Evolutionary conservation across 2,113 vertebrate species (phyloP).

Genomic region (Lepisosteus osseus): DNA sequence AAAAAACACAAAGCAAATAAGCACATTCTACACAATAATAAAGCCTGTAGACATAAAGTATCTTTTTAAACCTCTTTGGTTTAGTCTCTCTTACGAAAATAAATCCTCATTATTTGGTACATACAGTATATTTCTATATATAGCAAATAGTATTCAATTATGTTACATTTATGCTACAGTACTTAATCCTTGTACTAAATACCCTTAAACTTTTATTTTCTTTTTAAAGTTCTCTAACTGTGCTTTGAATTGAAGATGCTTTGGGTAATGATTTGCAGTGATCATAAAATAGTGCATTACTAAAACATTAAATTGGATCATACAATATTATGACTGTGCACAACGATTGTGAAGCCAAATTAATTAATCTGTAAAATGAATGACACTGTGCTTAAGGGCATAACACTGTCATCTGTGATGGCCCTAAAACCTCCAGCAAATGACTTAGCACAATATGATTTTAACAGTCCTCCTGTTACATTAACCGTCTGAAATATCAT

Average conservation of each 20-base stretch:
- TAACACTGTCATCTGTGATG: slow-evolving; percentile 32
- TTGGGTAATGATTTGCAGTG: no score
- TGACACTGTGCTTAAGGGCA: slow-evolving; percentile 70
- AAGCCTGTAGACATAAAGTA: not conserved
- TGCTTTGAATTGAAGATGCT: no score
- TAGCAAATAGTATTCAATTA: no score
- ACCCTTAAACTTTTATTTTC: no score
- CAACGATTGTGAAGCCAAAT: slow-evolving; percentile 44
- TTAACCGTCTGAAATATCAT: slow-evolving; percentile 56
- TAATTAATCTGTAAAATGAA: slow-evolving; percentile 69
- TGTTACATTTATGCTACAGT: no score
- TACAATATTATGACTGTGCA: slow-evolving; percentile 33
- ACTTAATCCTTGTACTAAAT: no score
- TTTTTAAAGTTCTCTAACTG: no score
- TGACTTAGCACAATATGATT: slow-evolving; percentile 57
- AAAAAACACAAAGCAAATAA: not conserved
- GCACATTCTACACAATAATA: not conserved
- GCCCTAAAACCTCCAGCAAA: slow-evolving; percentile 50
- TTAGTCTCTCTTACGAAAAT: no score
- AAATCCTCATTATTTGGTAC: not conserved
- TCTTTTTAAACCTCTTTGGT: not conserved
- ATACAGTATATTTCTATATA: no score
- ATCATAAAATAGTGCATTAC: no score
- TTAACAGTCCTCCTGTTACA: slow-evolving; percentile 62
- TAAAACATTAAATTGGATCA: not conserved